Conservation (phyloP, 2,797 vertebrate species). For the Podarcis lilfordi region DNA sequence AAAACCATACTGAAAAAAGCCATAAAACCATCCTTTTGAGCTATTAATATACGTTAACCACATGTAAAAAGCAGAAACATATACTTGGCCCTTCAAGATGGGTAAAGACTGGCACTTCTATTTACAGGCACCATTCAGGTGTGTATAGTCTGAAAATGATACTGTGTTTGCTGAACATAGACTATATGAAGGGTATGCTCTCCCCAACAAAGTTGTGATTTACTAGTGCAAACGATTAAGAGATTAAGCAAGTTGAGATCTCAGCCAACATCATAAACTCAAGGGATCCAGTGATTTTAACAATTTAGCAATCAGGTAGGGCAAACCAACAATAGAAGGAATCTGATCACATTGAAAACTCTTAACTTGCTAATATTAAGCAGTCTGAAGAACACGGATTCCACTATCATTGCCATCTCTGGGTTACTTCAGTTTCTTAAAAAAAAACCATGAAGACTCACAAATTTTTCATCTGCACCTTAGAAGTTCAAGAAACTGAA, state of each 20-base stretch:
- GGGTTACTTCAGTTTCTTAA: neutral
- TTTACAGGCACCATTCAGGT: neutral
- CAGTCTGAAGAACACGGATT: fast-evolving
- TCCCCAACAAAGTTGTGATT: neutral
- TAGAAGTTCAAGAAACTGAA: neutral
- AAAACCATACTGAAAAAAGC: neutral
- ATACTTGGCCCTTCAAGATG: neutral
- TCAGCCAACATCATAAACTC: conserved; percentile 3
- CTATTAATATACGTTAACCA: neutral
- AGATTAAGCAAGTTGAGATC: conserved; percentile 44
- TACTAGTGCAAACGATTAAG: neutral
- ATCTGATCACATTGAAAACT: neutral
- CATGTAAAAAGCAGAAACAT: neutral
- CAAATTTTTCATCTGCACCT: conserved; percentile 34
- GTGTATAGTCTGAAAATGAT: neutral
- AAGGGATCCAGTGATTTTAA: conserved; percentile 61
- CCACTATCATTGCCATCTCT: conserved; percentile 23
- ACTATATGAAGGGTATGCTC: neutral
- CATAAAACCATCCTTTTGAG: conserved; percentile 18
- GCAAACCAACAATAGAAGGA: neutral
- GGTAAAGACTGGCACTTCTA: neutral
- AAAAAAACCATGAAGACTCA: conserved; percentile 58
- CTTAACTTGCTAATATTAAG: conserved; percentile 10
- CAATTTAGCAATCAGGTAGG: conserved; percentile 41
- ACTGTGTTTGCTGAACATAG: neutral